Percentiles rank a stretch among this genome's conserved stretches.
These are phyloP conservation scores for Perizoma flavofasciatum DNA, from an alignment of 2,888 invertebrate genomes.

Conservation along the genomic window DNA sequence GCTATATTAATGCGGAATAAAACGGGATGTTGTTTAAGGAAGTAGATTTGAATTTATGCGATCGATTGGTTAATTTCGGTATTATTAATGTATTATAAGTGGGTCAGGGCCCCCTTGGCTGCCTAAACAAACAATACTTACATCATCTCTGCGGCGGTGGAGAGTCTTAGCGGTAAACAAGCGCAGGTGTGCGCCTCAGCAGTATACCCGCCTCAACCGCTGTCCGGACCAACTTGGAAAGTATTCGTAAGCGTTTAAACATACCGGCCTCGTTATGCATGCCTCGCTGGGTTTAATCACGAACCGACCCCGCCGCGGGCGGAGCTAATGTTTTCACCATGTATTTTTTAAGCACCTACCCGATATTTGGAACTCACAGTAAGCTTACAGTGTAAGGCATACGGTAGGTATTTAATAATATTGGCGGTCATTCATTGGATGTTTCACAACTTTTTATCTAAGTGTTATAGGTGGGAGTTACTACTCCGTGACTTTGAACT, in stretches of 20 bases:
- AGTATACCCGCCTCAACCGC: conserved; percentile 61
- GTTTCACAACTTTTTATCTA: neutral
- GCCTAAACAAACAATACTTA: conserved; percentile 71
- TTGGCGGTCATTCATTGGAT: conserved; percentile 11
- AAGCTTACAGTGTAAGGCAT: conserved; percentile 40
- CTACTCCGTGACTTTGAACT: conserved; percentile 12
- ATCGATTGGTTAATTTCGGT: conserved; percentile 53
- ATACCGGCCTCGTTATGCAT: conserved; percentile 79
- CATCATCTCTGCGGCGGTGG: conserved; percentile 49
- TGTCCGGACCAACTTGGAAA: conserved; percentile 73
- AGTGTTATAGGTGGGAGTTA: neutral
- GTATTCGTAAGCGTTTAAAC: conserved; percentile 80
- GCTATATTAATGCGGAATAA: conserved; percentile 37
- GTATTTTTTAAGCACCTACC: conserved; percentile 76
- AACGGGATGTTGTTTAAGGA: conserved; percentile 33
- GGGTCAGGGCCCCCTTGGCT: conserved; percentile 52
- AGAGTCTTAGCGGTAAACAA: conserved; percentile 73
- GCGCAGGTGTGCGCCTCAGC: conserved; percentile 65
- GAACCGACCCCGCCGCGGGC: conserved; percentile 69
- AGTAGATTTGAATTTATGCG: conserved; percentile 30
- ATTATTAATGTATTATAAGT: conserved; percentile 68
- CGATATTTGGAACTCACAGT: conserved; percentile 48
- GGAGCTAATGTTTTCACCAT: conserved; percentile 77
- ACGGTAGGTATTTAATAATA: conserved; percentile 10
- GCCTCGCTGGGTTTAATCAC: conserved; percentile 81